Evolutionary conservation across 2,113 vertebrate genomes (phyloP).

Genomic region (Lophura nycthemera): DNA sequence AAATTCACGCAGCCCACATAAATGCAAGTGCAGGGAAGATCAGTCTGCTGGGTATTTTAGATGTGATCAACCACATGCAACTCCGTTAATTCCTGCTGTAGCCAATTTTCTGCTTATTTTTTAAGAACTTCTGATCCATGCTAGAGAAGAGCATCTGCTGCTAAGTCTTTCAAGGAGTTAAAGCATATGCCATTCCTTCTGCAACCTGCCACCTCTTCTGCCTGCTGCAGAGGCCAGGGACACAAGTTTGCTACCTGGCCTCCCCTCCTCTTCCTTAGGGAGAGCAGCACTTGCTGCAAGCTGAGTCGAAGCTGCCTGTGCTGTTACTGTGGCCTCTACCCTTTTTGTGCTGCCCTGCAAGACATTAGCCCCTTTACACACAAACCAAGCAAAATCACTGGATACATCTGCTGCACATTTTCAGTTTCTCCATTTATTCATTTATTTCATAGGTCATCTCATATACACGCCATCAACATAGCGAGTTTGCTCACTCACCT

Average conservation of each 20-base stretch:
- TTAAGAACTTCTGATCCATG: slow-evolving; percentile 13
- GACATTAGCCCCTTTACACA: background rate
- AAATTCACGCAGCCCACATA: background rate
- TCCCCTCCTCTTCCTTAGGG: background rate
- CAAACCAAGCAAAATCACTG: background rate
- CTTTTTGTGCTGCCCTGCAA: background rate
- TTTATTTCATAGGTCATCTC: background rate
- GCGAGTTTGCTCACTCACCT: background rate
- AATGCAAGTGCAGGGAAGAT: background rate
- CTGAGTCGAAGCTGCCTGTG: background rate
- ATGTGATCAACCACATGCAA: background rate
- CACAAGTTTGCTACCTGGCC: background rate
- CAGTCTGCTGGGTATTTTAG: background rate
- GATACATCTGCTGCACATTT: background rate
- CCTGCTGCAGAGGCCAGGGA: background rate
- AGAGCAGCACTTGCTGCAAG: background rate
- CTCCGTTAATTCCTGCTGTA: background rate
- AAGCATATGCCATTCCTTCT: slow-evolving; percentile 18
- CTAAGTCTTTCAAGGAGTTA: background rate
- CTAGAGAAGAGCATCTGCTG: slow-evolving; percentile 32
- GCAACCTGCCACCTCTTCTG: background rate
- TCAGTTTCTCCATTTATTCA: background rate
- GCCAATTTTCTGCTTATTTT: slow-evolving; percentile 39
- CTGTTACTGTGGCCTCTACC: background rate
- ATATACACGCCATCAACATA: rapidly evolving